Conservation (phyloP, 2,113 vertebrate genomes). For the Chlorodrepanis virens region DNA sequence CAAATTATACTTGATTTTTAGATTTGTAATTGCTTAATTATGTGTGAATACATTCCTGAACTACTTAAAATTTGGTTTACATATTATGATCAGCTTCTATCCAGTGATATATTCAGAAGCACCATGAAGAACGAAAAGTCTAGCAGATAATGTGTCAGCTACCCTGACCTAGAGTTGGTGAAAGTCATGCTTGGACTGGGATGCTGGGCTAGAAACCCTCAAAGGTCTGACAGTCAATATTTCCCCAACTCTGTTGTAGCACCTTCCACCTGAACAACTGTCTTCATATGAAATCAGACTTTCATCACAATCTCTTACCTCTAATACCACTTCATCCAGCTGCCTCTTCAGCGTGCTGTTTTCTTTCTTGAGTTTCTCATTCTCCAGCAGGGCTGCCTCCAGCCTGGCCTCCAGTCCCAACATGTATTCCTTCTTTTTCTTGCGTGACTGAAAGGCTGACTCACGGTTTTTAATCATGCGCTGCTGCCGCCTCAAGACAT, state of each 20-base stretch:
- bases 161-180: background rate
- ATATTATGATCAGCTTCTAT: background rate
- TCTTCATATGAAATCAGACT: background rate
- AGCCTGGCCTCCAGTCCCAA: constrained; percentile 85
- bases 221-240: background rate
- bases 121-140: background rate
- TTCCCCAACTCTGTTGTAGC: background rate
- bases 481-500: constrained; percentile 84
- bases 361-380: constrained; percentile 87
- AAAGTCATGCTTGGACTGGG: background rate
- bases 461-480: constrained; percentile 97
- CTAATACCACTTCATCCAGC: constrained; percentile 84
- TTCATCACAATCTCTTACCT: constrained; percentile 72
- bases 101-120: background rate
- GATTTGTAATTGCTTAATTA: background rate
- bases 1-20: background rate
- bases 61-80: background rate
- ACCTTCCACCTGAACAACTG: background rate
- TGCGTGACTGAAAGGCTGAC: constrained; percentile 91
- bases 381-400: constrained; percentile 85
- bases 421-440: constrained; percentile 95
- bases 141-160: background rate
- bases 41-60: background rate
- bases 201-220: background rate
- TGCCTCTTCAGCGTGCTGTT: constrained; percentile 88